Conservation (phyloP, 2,888 invertebrate species). For the Polydrusus pterygomalis region DNA sequence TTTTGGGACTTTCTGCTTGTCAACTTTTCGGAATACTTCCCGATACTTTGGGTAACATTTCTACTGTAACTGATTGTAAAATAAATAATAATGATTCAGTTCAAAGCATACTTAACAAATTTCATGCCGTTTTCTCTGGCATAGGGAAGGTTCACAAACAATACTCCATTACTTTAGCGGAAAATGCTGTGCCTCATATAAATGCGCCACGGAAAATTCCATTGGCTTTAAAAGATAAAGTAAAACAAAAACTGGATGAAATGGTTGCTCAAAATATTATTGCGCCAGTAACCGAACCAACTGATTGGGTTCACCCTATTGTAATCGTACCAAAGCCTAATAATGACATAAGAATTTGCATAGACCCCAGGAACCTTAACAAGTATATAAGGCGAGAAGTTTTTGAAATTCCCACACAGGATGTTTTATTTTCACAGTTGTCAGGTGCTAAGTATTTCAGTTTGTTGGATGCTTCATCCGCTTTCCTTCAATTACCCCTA, state of each 20-base stretch:
- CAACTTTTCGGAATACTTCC: slow-evolving; percentile 10
- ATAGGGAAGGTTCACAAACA: background rate
- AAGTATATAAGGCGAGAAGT: background rate
- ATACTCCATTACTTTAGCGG: background rate
- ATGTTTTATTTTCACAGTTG: background rate
- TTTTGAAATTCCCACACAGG: background rate
- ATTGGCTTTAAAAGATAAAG: background rate
- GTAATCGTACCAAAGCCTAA: background rate
- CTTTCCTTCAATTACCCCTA: background rate
- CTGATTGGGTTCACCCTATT: background rate
- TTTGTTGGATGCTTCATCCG: background rate
- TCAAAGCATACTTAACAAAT: background rate
- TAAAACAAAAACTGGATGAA: background rate
- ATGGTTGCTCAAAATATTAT: background rate
- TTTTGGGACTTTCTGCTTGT: slow-evolving; percentile 22
- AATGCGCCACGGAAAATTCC: background rate
- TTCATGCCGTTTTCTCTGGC: background rate
- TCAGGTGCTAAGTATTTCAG: background rate
- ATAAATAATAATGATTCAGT: background rate
- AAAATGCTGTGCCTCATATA: background rate
- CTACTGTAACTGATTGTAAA: background rate
- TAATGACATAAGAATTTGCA: background rate
- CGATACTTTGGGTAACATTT: background rate
- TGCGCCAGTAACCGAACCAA: background rate
- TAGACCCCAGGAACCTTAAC: background rate